phyloP scores from a whole-genome alignment of 2,113 vertebrate species.

The Burhinus oedicnemus region DNA sequence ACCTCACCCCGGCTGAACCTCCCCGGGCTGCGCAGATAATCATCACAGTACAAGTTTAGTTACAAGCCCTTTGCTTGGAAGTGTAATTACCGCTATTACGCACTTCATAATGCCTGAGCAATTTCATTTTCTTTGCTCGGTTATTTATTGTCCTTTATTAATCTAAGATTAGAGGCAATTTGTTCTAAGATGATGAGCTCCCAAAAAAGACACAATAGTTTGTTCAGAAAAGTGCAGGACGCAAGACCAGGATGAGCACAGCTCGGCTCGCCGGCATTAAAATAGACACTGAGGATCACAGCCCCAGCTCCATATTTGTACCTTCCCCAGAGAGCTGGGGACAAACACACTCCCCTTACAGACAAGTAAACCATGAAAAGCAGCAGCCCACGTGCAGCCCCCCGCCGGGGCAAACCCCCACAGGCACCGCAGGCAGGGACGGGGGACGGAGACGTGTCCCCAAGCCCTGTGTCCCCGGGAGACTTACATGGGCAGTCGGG shows the following conservation, averaged over 20 bases:
- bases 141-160: slow-evolving; percentile 47
- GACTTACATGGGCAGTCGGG: not conserved
- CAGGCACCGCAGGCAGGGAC: fast-evolving
- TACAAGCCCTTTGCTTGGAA: not conserved
- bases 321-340: not conserved
- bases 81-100: slow-evolving; percentile 25
- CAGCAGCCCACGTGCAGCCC: fast-evolving
- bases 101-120: slow-evolving; percentile 26
- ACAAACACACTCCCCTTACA: not conserved
- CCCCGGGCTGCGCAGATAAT: not conserved
- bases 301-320: not conserved
- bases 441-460: not conserved
- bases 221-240: not conserved
- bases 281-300: not conserved
- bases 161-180: slow-evolving; percentile 40
- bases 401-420: fast-evolving
- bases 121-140: not conserved
- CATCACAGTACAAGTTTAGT: not conserved
- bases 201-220: not conserved
- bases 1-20: fast-evolving
- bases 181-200: slow-evolving; percentile 4
- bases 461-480: not conserved
- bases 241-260: not conserved
- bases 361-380: not conserved
- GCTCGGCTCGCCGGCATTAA: not conserved